Evolutionary conservation across 2,113 vertebrate genomes (phyloP).

Genomic region (Bostrychus sinensis): DNA sequence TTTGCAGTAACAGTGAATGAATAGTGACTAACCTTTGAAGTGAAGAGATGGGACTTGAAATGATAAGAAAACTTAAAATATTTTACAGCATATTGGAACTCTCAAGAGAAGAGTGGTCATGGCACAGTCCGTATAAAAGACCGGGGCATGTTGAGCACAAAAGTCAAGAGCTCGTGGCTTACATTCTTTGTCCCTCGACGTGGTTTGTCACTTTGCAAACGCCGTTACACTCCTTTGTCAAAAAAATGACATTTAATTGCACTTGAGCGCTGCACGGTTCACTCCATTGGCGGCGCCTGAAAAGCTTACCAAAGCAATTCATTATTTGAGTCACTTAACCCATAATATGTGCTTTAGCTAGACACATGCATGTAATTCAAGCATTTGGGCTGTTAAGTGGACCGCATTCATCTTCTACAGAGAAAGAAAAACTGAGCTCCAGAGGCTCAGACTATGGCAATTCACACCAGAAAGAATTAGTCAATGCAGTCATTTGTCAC

Average conservation of each 20-base stretch:
- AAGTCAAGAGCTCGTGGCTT: neutral
- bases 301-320: conserved; percentile 12
- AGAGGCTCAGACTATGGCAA: neutral
- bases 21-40: too few relatives aligned
- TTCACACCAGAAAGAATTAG: too few relatives aligned
- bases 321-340: conserved; percentile 4
- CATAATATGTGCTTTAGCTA: neutral
- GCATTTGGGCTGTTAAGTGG: conserved; percentile 21
- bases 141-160: too few relatives aligned
- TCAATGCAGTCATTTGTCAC: too few relatives aligned
- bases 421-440: conserved; percentile 12
- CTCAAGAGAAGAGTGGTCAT: too few relatives aligned
- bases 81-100: too few relatives aligned
- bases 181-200: neutral
- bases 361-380: conserved; percentile 14
- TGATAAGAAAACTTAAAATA: too few relatives aligned
- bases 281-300: conserved; percentile 12
- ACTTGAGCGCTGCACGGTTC: conserved; percentile 28
- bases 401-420: conserved; percentile 12
- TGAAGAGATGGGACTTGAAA: too few relatives aligned
- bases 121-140: too few relatives aligned
- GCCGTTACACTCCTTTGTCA: conserved; percentile 11
- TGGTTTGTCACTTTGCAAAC: neutral
- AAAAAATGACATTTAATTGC: conserved; percentile 40
- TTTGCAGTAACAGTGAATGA: too few relatives aligned